Base-by-base conservation (phyloP, 2,113 vertebrate species). In the Hyla sarda region DNA sequence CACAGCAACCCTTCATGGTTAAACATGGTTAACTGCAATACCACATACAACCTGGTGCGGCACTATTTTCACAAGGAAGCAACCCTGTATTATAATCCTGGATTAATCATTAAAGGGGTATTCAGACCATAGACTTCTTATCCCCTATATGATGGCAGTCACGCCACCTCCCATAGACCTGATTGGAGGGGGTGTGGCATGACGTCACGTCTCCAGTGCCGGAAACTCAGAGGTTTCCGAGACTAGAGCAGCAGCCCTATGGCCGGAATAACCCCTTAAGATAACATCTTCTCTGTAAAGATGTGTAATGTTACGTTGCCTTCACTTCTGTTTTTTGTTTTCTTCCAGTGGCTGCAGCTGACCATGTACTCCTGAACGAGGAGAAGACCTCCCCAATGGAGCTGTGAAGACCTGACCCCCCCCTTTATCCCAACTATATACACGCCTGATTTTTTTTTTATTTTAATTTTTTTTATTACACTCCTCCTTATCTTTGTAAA, bases 301-400 rank as follows among this genome's bases (percentile, higher is more conserved):
- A 10, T 14, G 28, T 65, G 62, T 6, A 2, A 16, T 14, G 28
- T 32, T 25, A 16, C 62, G 0, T 11, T 1, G 1, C 5, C 28
- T 16, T 65, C 2, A 56, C 19, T 28, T 62, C 60, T 62, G 58
- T 28, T 62, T 14, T 28, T 14, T n/a, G 9, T n/a, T 28, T 67
- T 13, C 7, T 88, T 45, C 0, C 75, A 90, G 90, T 90, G 88
- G 89, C 82, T 90, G 67, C 90, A 90, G 72, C 89, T 90, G 23
- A 89, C 89, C 78, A 88, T 89, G 89, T 88, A 89, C 9, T 89
- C 88, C 8, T 88, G 87, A 86, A 37, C 13, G 30, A 23, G 23
- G 37, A 45, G 25, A 45, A 45, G 48, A 21, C 37, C 45, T 65
- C 23, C 62, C 1, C 12, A n/a, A 1, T 37, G 45, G 62, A 69